These are phyloP conservation scores for Aspidapion aeneum DNA, from an alignment of 2,888 invertebrate species.

Conservation along the genomic window DNA sequence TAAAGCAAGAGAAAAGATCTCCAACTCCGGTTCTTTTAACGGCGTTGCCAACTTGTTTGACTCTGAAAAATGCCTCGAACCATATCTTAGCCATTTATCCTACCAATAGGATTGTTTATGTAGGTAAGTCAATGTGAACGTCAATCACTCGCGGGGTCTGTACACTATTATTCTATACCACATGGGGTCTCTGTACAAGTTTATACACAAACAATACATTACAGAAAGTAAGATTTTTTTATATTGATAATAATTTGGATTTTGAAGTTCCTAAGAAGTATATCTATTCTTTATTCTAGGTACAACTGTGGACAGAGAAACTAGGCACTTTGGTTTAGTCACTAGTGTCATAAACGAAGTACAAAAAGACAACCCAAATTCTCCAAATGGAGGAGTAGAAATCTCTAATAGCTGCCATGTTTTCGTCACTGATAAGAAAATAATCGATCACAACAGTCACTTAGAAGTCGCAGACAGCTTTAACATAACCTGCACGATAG, in stretches of 20 bases:
- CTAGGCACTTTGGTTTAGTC: slow-evolving; percentile 89
- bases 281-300: no score
- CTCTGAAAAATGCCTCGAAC: slow-evolving; percentile 74
- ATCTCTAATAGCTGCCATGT: slow-evolving; percentile 91
- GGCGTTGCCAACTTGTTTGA: slow-evolving; percentile 75
- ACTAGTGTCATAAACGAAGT: slow-evolving; percentile 68
- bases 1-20: slow-evolving; percentile 84
- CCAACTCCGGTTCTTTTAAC: slow-evolving; percentile 83
- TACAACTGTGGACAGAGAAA: slow-evolving; percentile 85
- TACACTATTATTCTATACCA: no score
- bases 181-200: no score
- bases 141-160: no score
- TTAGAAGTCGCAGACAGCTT: slow-evolving; percentile 77
- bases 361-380: slow-evolving; percentile 27
- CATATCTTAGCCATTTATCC: slow-evolving; percentile 83
- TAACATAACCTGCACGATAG: slow-evolving; percentile 79
- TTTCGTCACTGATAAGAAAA: slow-evolving; percentile 87
- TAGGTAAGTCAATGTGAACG: no score
- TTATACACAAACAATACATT: no score
- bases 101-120: slow-evolving; percentile 80
- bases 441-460: slow-evolving; percentile 80
- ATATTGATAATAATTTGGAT: no score
- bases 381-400: slow-evolving; percentile 47
- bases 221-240: no score
- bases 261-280: no score